These are phyloP conservation scores for Peromyscus eremicus DNA, from an alignment of 2,797 vertebrate genomes.

Conservation along the genomic window DNA sequence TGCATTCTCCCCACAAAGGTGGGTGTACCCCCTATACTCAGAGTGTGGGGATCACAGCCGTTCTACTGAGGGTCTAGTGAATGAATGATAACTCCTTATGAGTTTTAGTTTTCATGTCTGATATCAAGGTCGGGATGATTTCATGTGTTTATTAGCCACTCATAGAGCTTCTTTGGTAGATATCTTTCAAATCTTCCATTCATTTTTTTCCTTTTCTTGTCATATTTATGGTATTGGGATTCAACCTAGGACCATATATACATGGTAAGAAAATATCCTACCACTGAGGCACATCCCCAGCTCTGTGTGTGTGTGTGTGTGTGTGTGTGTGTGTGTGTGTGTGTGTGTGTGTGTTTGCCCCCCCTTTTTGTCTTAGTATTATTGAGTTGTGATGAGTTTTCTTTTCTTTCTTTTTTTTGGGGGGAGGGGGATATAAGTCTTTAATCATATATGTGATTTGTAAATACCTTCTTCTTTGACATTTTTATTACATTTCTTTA, in stretches of 20 bases:
- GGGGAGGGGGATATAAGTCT: neutral
- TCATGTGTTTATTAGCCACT: neutral
- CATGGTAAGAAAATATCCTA: neutral
- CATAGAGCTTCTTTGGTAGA: neutral
- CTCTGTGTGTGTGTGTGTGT: neutral
- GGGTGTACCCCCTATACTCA: neutral
- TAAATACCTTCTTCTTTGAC: slow-evolving; percentile 48
- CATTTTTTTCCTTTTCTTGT: neutral
- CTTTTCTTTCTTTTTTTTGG: neutral
- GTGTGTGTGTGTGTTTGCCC: neutral
- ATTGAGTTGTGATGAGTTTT: neutral
- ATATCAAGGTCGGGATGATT: neutral
- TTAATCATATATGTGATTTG: slow-evolving; percentile 50
- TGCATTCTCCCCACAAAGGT: neutral
- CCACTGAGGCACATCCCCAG: neutral
- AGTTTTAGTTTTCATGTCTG: slow-evolving; percentile 45
- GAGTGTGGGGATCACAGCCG: neutral
- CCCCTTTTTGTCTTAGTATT: slow-evolving; percentile 22
- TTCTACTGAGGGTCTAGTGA: neutral
- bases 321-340: neutral
- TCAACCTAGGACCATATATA: neutral
- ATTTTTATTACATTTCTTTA: neutral
- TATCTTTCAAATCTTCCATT: slow-evolving; percentile 51
- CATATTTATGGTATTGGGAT: neutral
- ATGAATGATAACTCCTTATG: neutral